phyloP scores from a whole-genome alignment of 30 jellyfish, hydroid and myxozoan species.

The Nemopilema nomurai region DNA sequence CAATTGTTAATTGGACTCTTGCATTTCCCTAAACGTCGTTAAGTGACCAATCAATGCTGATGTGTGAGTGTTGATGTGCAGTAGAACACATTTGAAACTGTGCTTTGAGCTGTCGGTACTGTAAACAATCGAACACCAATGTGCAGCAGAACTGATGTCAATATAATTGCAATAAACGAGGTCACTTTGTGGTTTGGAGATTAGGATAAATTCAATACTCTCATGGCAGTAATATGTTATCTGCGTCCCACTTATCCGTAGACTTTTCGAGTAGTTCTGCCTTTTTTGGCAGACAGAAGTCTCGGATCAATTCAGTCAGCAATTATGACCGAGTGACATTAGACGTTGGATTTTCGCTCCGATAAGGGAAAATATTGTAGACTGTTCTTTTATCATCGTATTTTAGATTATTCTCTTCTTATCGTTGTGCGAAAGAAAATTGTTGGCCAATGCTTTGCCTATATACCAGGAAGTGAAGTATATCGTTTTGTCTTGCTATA shows the following conservation, averaged over 20 bases:
- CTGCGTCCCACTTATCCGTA: constrained; percentile 6
- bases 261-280: constrained; percentile 11
- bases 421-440: too few species aligned
- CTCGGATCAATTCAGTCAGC: constrained; percentile 4
- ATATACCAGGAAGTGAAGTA: too few species aligned
- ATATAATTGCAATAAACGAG: constrained; percentile 36
- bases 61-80: constrained; percentile 29
- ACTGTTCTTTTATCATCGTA: too few species aligned
- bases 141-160: constrained; percentile 32
- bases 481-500: too few species aligned
- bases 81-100: constrained; percentile 18
- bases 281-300: constrained; percentile 12
- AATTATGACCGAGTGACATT: constrained; percentile 4
- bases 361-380: too few species aligned
- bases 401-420: too few species aligned
- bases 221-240: constrained; percentile 32
- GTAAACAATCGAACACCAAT: constrained; percentile 62
- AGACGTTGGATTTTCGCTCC: too few species aligned
- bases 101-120: constrained; percentile 56
- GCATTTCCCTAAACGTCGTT: constrained; percentile 27
- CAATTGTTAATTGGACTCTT: constrained; percentile 33
- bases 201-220: constrained; percentile 35
- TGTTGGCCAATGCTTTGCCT: too few species aligned
- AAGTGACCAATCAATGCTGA: constrained; percentile 36
- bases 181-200: constrained; percentile 6